Evolutionary conservation across 2,113 vertebrate genomes (phyloP).

Genomic region (Dicrurus megarhynchus): DNA sequence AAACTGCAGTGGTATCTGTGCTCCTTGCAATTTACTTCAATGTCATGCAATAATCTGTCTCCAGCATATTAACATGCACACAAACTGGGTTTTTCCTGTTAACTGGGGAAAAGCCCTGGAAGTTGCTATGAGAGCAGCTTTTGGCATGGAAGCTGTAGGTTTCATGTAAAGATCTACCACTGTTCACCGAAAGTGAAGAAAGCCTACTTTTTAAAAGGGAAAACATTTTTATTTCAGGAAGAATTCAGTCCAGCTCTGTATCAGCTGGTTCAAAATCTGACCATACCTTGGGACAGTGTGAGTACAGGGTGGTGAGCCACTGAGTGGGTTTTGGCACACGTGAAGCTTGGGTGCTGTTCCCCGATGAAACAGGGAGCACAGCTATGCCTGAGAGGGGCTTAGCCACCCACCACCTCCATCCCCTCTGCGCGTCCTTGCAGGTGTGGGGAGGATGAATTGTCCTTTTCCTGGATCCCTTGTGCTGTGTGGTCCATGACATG

Average conservation of each 20-base stretch:
- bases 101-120: neutral
- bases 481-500: neutral
- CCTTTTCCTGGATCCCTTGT: neutral
- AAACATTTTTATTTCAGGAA: neutral
- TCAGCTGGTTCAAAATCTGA: neutral
- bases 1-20: neutral
- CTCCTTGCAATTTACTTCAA: neutral
- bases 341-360: neutral
- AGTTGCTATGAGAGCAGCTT: neutral
- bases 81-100: neutral
- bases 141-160: neutral
- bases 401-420: neutral
- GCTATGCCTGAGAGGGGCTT: neutral
- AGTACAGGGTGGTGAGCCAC: neutral
- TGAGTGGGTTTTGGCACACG: neutral
- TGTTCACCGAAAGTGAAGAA: neutral
- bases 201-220: neutral
- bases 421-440: accelerated
- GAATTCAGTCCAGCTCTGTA: accelerated
- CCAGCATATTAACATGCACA: neutral
- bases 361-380: neutral
- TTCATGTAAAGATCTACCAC: neutral
- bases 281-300: accelerated
- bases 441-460: neutral
- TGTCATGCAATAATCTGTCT: neutral